phyloP scores from a whole-genome alignment of 2,797 vertebrate genomes.

The Rhinella marina region DNA sequence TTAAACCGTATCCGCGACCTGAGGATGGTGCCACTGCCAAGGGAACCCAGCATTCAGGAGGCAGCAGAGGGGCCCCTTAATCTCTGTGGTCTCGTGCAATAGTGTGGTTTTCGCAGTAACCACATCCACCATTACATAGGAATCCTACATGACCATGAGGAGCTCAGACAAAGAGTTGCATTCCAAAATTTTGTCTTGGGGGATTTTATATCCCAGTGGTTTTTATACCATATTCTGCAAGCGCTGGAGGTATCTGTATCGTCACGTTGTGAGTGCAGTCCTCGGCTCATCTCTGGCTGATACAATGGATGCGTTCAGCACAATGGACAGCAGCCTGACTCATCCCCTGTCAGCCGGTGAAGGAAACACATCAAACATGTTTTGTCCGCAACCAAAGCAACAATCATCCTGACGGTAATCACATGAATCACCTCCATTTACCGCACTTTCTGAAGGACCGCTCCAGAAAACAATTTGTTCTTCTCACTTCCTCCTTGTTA shows the following conservation, averaged over 20 bases:
- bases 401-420: conserved; percentile 4
- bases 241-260: neutral
- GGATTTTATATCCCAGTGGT: neutral
- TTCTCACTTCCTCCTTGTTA: neutral
- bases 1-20: too few relatives aligned
- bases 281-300: neutral
- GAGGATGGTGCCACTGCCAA: too few relatives aligned
- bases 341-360: conserved; percentile 41
- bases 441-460: neutral
- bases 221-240: neutral
- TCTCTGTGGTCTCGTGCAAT: too few relatives aligned
- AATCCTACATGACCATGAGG: too few relatives aligned
- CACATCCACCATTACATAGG: too few relatives aligned
- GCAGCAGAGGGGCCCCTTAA: too few relatives aligned
- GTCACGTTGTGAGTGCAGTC: neutral
- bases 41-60: too few relatives aligned
- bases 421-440: conserved; percentile 25
- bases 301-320: conserved; percentile 27
- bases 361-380: conserved; percentile 40
- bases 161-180: too few relatives aligned
- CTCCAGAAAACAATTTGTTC: neutral
- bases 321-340: conserved; percentile 28
- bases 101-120: too few relatives aligned
- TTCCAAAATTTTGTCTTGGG: too few relatives aligned
- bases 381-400: conserved; percentile 22